Base-by-base conservation (phyloP, 2,113 vertebrate species). In the Dicaeum eximium region DNA sequence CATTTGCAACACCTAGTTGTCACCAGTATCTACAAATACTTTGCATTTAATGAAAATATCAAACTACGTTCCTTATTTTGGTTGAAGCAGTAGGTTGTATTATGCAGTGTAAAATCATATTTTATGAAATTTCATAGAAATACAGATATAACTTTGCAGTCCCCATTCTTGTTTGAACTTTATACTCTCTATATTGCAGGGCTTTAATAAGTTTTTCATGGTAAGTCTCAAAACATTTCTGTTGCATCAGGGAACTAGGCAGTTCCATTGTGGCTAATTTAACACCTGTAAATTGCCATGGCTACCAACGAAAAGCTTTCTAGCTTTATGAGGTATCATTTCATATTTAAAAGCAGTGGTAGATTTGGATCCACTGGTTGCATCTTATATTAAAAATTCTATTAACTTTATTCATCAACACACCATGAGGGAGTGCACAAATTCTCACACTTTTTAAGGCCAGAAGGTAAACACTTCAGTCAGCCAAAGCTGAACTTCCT, bases 1-100 rank as follows among this genome's bases (percentile, higher is more conserved):
- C 75, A 82, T 95, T 97, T 94, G 93, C 95, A 95, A 95, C 94
- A 97, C 96, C 96, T 97, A 98, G 97, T 96, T 98, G 95, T 94
- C 96, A 81, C 90, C 85, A 94, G 20, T 74, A 60, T 96, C 94
- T 95, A 88, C 65, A 96, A 97, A 97, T 97, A 96, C 78, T 97
- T 88, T 57, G 80, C 90, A 91, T 95, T 95, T 97, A 96, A 96
- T 96, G 95, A 95, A 96, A 97, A 97, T 96, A 97, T 93, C 95
- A 89, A 97, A 93, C 92, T 78, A 86, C 27, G 7, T 60, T 73
- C 86, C 93, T 96, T 71, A 71, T 74, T 92, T 90, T 40, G 47
- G 54, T 82, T 92, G 85, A 96, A 94, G 93, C 73, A 94, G 78
- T 90, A 81, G 91, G 86, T 67, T 88, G 90, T 51, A 75, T 88